phyloP scores from a whole-genome alignment of 2,797 vertebrate genomes.

The Helarctos malayanus region DNA sequence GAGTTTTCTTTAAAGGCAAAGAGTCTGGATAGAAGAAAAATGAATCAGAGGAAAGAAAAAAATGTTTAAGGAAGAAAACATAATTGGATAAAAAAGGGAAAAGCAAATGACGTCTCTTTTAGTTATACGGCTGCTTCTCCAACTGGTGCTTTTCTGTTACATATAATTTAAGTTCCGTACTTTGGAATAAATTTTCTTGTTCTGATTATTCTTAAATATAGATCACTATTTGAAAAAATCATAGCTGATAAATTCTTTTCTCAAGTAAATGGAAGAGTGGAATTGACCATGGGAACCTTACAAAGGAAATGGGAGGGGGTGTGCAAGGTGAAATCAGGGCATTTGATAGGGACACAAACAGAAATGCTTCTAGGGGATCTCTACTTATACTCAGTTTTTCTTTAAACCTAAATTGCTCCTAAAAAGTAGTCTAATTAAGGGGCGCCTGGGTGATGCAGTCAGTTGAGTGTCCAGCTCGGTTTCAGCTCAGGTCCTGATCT shows the following conservation, averaged over 20 bases:
- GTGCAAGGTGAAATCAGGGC: not conserved
- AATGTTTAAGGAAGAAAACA: not conserved
- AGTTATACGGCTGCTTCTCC: not conserved
- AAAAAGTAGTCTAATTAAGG: not conserved
- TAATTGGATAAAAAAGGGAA: not conserved
- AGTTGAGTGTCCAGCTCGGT: not conserved
- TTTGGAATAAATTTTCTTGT: conserved; percentile 34
- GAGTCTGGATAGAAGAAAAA: not conserved
- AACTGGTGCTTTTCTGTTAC: not conserved
- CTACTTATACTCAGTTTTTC: not conserved
- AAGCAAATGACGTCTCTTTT: not conserved
- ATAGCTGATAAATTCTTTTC: not conserved
- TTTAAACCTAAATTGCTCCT: not conserved
- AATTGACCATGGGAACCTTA: not conserved
- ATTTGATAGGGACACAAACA: not conserved
- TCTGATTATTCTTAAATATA: conserved; percentile 15
- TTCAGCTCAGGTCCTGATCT: not conserved
- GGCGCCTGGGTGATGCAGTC: not conserved
- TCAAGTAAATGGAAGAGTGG: not conserved
- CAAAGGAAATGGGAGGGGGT: not conserved
- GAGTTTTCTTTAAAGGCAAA: conserved; percentile 2
- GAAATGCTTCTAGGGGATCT: not conserved
- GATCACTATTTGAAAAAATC: not conserved
- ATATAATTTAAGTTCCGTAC: not conserved
- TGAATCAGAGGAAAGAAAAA: not conserved